These are phyloP conservation scores for Scaptodrosophila latifasciaeformis DNA, from an alignment of 2,888 invertebrate species.

Conservation along the genomic window DNA sequence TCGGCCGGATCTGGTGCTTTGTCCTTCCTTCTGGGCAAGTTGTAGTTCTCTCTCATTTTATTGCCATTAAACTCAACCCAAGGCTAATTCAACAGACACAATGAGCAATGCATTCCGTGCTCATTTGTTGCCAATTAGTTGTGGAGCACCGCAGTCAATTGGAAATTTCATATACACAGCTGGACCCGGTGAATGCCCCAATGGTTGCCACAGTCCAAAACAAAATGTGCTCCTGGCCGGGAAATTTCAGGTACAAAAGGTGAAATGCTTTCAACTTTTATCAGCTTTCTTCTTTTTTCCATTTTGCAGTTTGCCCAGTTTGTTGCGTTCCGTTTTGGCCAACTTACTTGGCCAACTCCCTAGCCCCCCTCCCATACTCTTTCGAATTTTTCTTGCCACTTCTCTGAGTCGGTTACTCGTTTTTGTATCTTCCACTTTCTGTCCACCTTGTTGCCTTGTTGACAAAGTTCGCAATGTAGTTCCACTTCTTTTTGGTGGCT, in stretches of 20 bases:
- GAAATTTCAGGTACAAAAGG: not conserved
- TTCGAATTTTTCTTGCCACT: constrained; percentile 12
- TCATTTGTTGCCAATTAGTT: constrained; percentile 69
- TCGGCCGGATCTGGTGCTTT: not conserved
- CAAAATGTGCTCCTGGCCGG: not conserved
- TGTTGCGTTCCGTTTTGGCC: not conserved
- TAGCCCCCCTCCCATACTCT: not conserved
- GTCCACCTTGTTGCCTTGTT: constrained; percentile 2
- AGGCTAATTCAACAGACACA: not conserved
- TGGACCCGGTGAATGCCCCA: constrained; percentile 14
- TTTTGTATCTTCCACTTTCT: constrained; percentile 20
- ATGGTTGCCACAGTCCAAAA: not conserved
- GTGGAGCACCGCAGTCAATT: constrained; percentile 64
- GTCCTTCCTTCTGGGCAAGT: not conserved
- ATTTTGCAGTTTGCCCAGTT: constrained; percentile 5
- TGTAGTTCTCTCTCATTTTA: constrained; percentile 1
- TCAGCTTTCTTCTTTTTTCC: no score
- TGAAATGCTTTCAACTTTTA: not conserved
- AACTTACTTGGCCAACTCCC: not conserved
- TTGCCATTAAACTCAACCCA: no score
- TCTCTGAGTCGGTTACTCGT: constrained; percentile 11
- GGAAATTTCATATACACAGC: constrained; percentile 47
- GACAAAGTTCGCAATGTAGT: constrained; percentile 8
- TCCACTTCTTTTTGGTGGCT: constrained; percentile 23
- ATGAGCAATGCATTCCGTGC: constrained; percentile 37